phyloP scores from a whole-genome alignment of 1,140 invertebrate genomes.

The Oryctes rhinoceros region DNA sequence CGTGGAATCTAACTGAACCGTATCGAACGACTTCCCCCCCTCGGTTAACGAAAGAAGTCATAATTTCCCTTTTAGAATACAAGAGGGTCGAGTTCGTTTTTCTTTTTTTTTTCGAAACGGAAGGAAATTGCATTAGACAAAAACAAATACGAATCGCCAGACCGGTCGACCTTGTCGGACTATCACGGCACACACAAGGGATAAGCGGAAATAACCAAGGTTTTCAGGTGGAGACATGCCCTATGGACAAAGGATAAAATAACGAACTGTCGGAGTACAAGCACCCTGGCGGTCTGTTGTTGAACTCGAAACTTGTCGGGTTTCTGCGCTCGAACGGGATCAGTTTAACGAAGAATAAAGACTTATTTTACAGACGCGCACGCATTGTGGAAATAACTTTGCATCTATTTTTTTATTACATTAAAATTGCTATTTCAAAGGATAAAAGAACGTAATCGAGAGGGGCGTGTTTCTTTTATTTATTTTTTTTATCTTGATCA shows the following conservation, averaged over 20 bases:
- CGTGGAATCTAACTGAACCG: not conserved
- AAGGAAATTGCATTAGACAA: constrained; percentile 42
- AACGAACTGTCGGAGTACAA: not conserved
- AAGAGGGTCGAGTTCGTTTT: not conserved
- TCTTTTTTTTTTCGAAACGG: constrained; percentile 10
- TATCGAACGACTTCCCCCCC: not conserved
- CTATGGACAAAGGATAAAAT: constrained; percentile 33
- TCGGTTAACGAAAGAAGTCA: not conserved
- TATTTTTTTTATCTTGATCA: too few relatives aligned
- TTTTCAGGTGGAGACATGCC: constrained; percentile 45
- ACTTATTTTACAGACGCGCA: too few relatives aligned
- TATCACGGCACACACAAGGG: constrained; percentile 45
- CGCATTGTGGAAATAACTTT: too few relatives aligned
- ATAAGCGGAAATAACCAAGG: constrained; percentile 62
- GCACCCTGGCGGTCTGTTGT: too few relatives aligned
- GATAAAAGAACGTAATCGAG: too few relatives aligned
- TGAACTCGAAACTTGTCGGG: not conserved
- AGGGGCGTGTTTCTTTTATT: too few relatives aligned
- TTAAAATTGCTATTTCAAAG: too few relatives aligned
- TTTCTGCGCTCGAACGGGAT: not conserved
- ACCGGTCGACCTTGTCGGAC: constrained; percentile 60
- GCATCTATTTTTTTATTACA: too few relatives aligned
- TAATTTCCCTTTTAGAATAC: not conserved
- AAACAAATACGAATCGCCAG: constrained; percentile 52
- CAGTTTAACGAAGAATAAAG: not conserved